Conservation (phyloP, 2,113 vertebrate genomes). For the Gambusia affinis region DNA sequence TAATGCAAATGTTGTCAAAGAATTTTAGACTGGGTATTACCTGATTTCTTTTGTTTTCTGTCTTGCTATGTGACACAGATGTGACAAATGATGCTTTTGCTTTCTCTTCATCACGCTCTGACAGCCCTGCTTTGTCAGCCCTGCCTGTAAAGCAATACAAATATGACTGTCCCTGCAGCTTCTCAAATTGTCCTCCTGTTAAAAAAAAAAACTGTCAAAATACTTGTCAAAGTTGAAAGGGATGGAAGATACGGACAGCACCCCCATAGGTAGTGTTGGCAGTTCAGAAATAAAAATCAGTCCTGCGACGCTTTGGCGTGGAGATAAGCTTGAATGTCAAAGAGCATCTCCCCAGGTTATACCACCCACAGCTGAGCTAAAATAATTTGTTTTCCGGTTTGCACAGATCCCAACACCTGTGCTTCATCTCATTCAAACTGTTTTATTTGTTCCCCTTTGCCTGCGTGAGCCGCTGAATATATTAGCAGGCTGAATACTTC, state of each 20-base stretch:
- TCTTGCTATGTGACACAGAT: background rate
- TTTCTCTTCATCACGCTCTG: background rate
- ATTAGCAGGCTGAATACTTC: background rate
- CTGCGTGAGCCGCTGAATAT: background rate
- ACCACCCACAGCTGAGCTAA: background rate
- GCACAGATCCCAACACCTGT: background rate
- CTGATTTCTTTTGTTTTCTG: background rate
- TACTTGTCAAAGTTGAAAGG: background rate
- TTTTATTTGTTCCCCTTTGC: background rate
- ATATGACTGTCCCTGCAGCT: background rate
- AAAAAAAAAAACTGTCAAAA: background rate
- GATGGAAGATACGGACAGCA: background rate
- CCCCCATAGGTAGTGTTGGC: background rate
- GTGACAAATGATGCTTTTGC: background rate
- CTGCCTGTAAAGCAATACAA: too few relatives aligned
- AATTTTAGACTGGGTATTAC: background rate
- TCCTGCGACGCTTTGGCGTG: background rate
- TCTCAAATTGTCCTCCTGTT: background rate
- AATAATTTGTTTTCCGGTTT: background rate
- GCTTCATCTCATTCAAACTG: background rate
- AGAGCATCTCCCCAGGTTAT: background rate
- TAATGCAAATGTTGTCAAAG: background rate
- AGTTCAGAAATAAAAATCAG: slow-evolving; percentile 1
- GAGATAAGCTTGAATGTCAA: background rate
- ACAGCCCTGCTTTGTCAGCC: background rate